phyloP scores from a whole-genome alignment of 2,113 vertebrate species.

The Myrmophylax atrothorax region DNA sequence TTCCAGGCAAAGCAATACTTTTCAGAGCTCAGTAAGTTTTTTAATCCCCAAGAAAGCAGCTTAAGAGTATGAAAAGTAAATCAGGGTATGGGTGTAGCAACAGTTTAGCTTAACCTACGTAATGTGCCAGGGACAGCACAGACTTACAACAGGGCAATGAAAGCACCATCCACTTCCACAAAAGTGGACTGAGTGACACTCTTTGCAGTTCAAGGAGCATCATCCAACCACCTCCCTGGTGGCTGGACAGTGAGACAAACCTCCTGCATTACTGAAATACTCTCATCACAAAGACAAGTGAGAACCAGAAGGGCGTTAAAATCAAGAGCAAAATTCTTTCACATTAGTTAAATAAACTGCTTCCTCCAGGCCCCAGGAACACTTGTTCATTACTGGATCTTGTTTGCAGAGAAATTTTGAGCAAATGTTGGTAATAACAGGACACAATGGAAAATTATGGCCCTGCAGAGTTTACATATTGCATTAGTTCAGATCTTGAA shows the following conservation, averaged over 20 bases:
- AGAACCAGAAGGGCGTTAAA: background rate
- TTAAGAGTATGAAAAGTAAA: background rate
- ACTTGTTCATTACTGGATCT: background rate
- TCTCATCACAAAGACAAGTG: background rate
- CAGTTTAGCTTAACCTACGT: background rate
- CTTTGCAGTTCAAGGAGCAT: background rate
- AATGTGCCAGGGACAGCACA: background rate
- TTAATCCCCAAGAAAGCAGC: background rate
- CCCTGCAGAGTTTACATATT: background rate
- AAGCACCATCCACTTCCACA: background rate
- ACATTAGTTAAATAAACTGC: background rate
- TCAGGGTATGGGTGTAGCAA: background rate
- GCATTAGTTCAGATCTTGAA: conserved; percentile 22
- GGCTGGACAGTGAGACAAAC: background rate
- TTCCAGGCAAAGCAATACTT: background rate
- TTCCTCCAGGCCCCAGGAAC: background rate
- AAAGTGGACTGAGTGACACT: background rate
- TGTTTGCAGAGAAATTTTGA: conserved; percentile 1
- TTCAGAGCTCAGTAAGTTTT: background rate
- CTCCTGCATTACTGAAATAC: background rate
- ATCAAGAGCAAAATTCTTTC: background rate
- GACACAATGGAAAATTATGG: conserved; percentile 21
- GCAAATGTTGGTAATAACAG: conserved; percentile 9
- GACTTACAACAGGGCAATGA: background rate
- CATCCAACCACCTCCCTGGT: background rate